Evolutionary conservation across 2,113 vertebrate species (phyloP).

Genomic region (Protobothrops mucrosquamatus): DNA sequence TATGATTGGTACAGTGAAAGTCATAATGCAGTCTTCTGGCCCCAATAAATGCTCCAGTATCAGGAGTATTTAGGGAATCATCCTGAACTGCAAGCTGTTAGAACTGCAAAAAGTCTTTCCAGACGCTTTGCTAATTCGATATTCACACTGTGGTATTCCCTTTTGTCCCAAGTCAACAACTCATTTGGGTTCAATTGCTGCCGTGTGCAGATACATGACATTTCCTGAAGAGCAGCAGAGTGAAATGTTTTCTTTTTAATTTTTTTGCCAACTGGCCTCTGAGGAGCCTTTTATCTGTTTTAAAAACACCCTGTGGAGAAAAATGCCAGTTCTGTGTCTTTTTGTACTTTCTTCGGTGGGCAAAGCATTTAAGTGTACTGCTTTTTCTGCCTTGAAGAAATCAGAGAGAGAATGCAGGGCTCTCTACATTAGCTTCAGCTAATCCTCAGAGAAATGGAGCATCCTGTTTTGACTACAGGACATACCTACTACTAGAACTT

Average conservation of each 20-base stretch:
- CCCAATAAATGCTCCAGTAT: not conserved
- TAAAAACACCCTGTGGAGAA: slow-evolving; percentile 3
- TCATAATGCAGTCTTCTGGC: not conserved
- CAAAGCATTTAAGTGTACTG: not conserved
- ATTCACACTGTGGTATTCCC: not conserved
- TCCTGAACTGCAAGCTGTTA: not conserved
- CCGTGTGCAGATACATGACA: not conserved
- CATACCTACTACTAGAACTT: not conserved
- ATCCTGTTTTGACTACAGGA: not conserved
- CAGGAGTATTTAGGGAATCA: not conserved
- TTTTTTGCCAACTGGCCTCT: not conserved
- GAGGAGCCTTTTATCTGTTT: slow-evolving; percentile 7
- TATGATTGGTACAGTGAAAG: not conserved
- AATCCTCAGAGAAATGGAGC: not conserved
- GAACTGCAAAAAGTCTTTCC: slow-evolving; percentile 6
- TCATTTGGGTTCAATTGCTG: not conserved
- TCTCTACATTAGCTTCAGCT: not conserved
- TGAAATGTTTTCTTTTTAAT: not conserved
- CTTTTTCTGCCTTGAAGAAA: not conserved
- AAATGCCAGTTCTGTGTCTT: not conserved
- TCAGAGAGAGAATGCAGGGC: not conserved
- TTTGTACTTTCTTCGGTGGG: not conserved
- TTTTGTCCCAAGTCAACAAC: not conserved
- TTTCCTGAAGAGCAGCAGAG: not conserved
- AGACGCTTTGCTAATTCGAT: slow-evolving; percentile 3